Percentiles rank a stretch among this genome's conserved stretches.
phyloP scores from a whole-genome alignment of 2,797 vertebrate genomes.

The Rousettus madagascariensis region DNA sequence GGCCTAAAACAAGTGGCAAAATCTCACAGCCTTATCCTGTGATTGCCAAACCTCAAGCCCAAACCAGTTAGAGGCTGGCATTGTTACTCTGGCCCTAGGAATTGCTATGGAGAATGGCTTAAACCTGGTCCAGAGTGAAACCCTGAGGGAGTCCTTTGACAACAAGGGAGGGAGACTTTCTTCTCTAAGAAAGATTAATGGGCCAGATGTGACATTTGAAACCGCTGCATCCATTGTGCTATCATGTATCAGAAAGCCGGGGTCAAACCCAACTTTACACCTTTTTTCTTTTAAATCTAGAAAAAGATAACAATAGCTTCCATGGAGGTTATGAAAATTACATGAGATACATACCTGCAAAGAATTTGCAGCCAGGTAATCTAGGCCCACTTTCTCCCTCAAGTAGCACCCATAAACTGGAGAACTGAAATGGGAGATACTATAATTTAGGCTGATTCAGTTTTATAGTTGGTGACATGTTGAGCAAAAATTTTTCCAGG shows the following conservation, averaged over 20 bases:
- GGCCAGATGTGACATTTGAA: not conserved
- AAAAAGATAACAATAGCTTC: not conserved
- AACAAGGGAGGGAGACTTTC: not conserved
- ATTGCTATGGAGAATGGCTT: not conserved
- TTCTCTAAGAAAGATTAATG: not conserved
- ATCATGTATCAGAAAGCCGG: not conserved
- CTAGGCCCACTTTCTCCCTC: not conserved
- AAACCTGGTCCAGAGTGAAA: not conserved
- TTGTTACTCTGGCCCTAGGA: not conserved
- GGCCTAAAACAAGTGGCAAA: not conserved
- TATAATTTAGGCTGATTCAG: not conserved
- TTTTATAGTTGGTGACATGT: not conserved
- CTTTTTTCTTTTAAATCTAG: not conserved
- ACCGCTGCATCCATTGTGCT: not conserved
- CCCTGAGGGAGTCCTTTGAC: not conserved
- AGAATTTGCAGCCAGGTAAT: not conserved
- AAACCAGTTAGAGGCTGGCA: not conserved
- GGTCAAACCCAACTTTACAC: not conserved
- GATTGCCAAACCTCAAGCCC: not conserved
- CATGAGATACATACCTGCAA: not conserved
- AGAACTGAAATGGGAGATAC: not conserved
- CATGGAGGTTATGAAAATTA: not conserved
- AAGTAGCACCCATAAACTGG: not conserved
- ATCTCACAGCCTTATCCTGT: not conserved
- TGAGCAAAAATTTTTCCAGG: not conserved